A percentile compares a stretch with the other conserved stretches of the same genome.
phyloP scores from a whole-genome alignment of 2,797 vertebrate genomes.

The Acanthopagrus latus region DNA sequence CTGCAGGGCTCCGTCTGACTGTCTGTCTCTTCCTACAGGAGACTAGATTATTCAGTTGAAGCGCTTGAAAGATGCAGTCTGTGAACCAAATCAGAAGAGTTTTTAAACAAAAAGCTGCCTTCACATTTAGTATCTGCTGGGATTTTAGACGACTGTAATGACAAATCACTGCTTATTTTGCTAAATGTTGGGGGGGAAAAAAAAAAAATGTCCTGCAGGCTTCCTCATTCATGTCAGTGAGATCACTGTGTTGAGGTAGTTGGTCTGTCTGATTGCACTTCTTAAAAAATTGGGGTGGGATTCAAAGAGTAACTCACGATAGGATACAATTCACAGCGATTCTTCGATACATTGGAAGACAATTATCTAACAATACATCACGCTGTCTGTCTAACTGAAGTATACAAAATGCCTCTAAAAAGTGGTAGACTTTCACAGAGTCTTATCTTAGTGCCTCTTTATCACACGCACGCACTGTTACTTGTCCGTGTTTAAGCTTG shows the following conservation, averaged over 20 bases:
- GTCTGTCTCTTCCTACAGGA: constrained; percentile 58
- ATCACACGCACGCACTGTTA: no score
- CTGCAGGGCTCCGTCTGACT: constrained; percentile 68
- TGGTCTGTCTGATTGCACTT: background rate
- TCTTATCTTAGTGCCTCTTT: no score
- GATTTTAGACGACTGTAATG: background rate
- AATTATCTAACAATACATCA: no score
- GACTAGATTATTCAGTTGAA: constrained; percentile 20
- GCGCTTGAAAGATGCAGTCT: constrained; percentile 34
- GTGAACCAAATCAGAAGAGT: constrained; percentile 20
- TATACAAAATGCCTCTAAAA: no score
- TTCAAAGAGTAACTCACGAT: no score
- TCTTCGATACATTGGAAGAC: no score
- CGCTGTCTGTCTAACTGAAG: no score
- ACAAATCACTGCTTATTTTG: background rate
- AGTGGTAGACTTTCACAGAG: no score
- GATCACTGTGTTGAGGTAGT: no score
- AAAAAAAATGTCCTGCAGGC: background rate
- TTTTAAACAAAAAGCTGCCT: background rate
- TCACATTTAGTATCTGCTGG: background rate
- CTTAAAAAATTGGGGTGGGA: no score
- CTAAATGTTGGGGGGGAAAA: background rate
- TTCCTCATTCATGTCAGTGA: background rate
- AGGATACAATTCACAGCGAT: no score
- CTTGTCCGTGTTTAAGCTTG: no score